Conservation (phyloP, 2,888 invertebrate genomes). For the Drosophila helvetica region DNA sequence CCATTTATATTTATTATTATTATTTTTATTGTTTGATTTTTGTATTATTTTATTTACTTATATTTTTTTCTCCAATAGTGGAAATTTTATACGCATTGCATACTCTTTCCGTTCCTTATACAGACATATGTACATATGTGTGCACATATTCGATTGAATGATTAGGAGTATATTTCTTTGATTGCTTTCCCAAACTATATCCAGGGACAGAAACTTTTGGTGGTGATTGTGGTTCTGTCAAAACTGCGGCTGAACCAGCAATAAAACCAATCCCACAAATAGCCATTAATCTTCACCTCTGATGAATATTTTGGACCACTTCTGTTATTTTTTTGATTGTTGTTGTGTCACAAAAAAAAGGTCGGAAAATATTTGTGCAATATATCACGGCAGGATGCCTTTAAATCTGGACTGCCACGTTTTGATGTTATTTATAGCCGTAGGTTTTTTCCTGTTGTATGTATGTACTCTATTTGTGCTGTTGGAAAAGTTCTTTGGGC, state of each 20-base stretch:
- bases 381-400: background rate
- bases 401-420: background rate
- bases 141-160: background rate
- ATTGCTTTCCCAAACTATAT: background rate
- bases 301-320: conserved; percentile 1
- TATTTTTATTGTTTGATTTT: too few species aligned
- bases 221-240: conserved; percentile 3
- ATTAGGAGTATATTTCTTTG: background rate
- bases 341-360: background rate
- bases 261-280: conserved; percentile 6
- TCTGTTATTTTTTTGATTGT: background rate
- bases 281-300: conserved; percentile 18
- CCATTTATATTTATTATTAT: too few species aligned
- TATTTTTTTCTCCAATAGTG: too few species aligned
- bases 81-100: background rate
- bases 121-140: too few species aligned
- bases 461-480: background rate
- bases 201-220: background rate
- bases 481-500: background rate
- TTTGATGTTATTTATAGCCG: conserved; percentile 23
- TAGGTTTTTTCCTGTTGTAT: conserved; percentile 4
- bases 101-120: background rate
- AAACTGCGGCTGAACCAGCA: conserved; percentile 3
- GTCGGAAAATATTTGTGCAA: conserved; percentile 16
- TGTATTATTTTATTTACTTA: too few species aligned